Percentiles rank a stretch among this genome's conserved stretches.
These are phyloP conservation scores for Eudemis profundana DNA, from an alignment of 2,888 invertebrate species.

Conservation along the genomic window DNA sequence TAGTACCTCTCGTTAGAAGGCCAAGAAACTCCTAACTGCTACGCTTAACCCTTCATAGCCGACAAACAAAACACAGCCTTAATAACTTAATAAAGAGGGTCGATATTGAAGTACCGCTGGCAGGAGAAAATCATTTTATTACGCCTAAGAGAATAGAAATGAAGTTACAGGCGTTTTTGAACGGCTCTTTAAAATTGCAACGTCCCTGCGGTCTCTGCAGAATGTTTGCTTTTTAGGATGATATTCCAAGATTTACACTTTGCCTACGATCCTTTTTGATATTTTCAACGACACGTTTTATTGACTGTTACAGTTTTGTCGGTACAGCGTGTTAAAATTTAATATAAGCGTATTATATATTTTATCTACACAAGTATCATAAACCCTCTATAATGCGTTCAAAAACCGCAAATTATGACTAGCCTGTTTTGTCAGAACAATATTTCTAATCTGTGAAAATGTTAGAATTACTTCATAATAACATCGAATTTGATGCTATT, in stretches of 20 bases:
- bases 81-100: background rate
- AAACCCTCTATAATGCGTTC: too few relatives aligned
- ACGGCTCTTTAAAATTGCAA: constrained; percentile 29
- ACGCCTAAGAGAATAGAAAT: constrained; percentile 29
- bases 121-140: constrained; percentile 33
- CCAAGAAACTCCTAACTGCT: constrained; percentile 41
- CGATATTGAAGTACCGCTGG: background rate
- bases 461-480: too few relatives aligned
- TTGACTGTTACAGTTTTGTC: too few relatives aligned
- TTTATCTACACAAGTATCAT: too few relatives aligned
- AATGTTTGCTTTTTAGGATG: constrained; percentile 1
- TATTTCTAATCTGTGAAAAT: too few relatives aligned
- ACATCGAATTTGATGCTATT: too few relatives aligned
- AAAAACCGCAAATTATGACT: too few relatives aligned
- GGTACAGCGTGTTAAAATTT: too few relatives aligned
- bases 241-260: background rate
- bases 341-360: too few relatives aligned
- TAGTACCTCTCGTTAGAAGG: constrained; percentile 38
- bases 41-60: constrained; percentile 33
- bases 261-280: background rate
- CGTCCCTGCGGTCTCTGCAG: background rate
- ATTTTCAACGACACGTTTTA: too few relatives aligned
- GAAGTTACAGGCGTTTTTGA: constrained; percentile 34
- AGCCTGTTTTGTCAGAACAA: too few relatives aligned
- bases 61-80: constrained; percentile 13